phyloP scores from a whole-genome alignment of 2,113 vertebrate species.

The Rostratula benghalensis region DNA sequence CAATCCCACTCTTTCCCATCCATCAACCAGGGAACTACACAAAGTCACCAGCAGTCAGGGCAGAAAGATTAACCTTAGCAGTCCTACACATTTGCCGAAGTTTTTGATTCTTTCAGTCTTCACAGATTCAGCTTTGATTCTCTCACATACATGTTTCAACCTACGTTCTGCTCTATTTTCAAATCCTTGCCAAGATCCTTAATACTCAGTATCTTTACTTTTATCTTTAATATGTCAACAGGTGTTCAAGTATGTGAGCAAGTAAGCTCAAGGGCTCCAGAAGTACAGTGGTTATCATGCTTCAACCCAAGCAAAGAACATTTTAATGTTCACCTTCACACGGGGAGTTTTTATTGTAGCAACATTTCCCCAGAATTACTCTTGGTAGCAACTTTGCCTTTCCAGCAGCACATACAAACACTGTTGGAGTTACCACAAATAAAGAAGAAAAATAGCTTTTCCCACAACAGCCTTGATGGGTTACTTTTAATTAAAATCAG shows the following conservation, averaged over 20 bases:
- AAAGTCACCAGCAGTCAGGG: background rate
- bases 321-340: background rate
- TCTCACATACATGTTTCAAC: background rate
- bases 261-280: background rate
- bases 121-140: background rate
- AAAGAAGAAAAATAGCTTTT: slow-evolving; percentile 43
- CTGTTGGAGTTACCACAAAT: background rate
- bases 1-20: background rate
- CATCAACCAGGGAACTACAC: background rate
- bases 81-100: background rate
- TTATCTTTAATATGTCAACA: background rate
- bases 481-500: slow-evolving; percentile 67
- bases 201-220: background rate
- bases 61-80: background rate
- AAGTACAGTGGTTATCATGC: background rate
- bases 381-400: background rate
- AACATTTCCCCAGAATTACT: background rate
- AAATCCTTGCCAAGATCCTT: background rate
- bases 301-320: background rate
- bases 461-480: slow-evolving; percentile 17
- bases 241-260: background rate
- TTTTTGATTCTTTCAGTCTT: background rate
- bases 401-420: background rate
- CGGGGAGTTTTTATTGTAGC: background rate
- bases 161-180: background rate